phyloP scores from a whole-genome alignment of 2,113 vertebrate genomes.

The Neodontobutis hainanensis region DNA sequence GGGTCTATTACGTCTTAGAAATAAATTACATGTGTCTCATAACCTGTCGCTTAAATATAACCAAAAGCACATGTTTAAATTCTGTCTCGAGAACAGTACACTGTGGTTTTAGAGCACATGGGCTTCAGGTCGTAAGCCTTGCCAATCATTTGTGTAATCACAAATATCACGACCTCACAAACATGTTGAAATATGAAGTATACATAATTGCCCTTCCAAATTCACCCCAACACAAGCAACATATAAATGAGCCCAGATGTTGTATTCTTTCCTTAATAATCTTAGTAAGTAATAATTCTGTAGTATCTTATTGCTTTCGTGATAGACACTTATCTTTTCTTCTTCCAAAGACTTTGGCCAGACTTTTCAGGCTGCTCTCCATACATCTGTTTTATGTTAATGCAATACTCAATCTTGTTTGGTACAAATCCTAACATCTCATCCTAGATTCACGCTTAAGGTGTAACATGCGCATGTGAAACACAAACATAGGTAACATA shows the following conservation, averaged over 20 bases:
- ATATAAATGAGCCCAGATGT: not conserved
- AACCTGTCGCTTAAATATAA: constrained; percentile 21
- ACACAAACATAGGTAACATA: not conserved
- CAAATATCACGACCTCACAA: not conserved
- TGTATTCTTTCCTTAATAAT: constrained; percentile 8
- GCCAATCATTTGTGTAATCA: constrained; percentile 1
- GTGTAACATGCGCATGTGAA: constrained; percentile 23
- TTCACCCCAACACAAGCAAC: no score
- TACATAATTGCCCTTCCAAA: not conserved
- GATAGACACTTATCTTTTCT: constrained; percentile 28
- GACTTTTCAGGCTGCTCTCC: constrained; percentile 17
- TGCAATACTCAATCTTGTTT: constrained; percentile 1
- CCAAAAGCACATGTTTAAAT: constrained; percentile 37
- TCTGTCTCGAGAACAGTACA: not conserved
- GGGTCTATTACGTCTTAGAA: not conserved
- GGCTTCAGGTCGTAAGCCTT: not conserved
- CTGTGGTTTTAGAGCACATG: not conserved
- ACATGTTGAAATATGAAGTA: not conserved
- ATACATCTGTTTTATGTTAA: constrained; percentile 53
- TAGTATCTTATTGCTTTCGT: constrained; percentile 23
- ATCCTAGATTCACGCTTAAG: constrained; percentile 12
- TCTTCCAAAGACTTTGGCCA: constrained; percentile 22
- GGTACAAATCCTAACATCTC: not conserved
- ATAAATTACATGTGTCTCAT: constrained; percentile 15
- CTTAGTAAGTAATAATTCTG: not conserved